Evolutionary conservation across 2,113 vertebrate genomes (phyloP), one percentile per base, ranked within the genome.

Genomic region (Parus major): DNA sequence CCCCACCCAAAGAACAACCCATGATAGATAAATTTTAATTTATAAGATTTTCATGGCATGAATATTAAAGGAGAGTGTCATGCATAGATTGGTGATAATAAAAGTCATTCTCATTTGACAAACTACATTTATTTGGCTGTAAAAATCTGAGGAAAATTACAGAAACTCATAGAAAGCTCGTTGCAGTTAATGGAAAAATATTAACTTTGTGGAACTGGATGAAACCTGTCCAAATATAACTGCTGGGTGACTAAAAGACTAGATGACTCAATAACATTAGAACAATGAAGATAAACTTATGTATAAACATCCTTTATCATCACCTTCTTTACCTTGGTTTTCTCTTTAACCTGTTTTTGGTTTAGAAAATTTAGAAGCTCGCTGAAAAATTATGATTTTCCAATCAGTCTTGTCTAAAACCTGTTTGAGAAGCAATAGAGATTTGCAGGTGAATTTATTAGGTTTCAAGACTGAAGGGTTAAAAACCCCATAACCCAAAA

Each of bases 151-250:
- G 16, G 15, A 80, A 84, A 91, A 92, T 57, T 25, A 70, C 39
- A 71, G 64, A 76, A 57, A 4, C 15, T 83, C 17, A 15, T 31
- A 41, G 41, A 49, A 86, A 86, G 23, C 31, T 88, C 3, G 3
- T 49, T 80, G 27, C 28, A 63, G 46, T 83, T 77, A 81, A 69
- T 95, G 52, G 61, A 85, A 92, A 61, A 85, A 60, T 81, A 69
- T 4, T 77, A 12, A 39, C 5, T 80, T 57, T 49, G 46, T 72
- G 31, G 47, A 92, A 46, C 56, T 50, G n/a, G 36, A 73, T 73
- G 33, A 88, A 88, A 92, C 17, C 71, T 70, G 29, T 61, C 50
- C 63, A 77, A 33, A 65, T 86, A 64, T 73, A 76, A 65, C 25
- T 77, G 9, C 15, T 49, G n/a, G 18, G 7, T 92, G 50, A 75